Evolutionary conservation across 1,140 invertebrate genomes (phyloP), one percentile per base, ranked within the genome.

Genomic region (Melanaphis sacchari): DNA sequence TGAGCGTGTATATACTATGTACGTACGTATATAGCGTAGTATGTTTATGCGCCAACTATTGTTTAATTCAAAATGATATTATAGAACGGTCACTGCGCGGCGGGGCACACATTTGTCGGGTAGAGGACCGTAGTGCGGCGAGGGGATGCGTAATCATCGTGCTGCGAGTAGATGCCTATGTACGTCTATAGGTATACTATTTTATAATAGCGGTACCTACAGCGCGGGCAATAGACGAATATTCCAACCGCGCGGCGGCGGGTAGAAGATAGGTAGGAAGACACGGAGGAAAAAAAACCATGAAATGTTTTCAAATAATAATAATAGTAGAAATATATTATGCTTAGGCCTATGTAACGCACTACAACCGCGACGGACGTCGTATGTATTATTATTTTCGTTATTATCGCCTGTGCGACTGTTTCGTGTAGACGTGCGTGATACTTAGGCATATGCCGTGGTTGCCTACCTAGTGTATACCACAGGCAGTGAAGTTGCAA

Each of bases 261-360:
- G 59, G 54, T 59, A 31, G 52, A 7, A 31, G 52, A 7, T 54
- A 21, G 52, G 54, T 76, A 36, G 59, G 59, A 15, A 49, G 46
- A n/a, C 31, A 36, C 31, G 59, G 31, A n/a, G 59, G n/a, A n/a
- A n/a, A 76, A 66, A 52, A 76, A 76, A n/a, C 59, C 59, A 36
- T 76, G 59, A 76, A 76, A n/a, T 76, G 31, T 76, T 76, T 76
- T 76, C n/a, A 76, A 76, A 76, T 76, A 66, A 66, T 66, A 76
- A 76, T 76, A n/a, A 76, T 49, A 49, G 46, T 49, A 49, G n/a
- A n/a, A n/a, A 49, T 76, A n/a, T 76, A 76, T 18, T 59, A 59
- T 31, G 59, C 31, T 76, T 76, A 76, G 59, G 59, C 59, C 59
- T 76, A 76, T 76, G 59, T n/a, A 76, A n/a, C 54, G 59, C 18